Percentiles rank a stretch among this genome's conserved stretches.
Conservation (phyloP, 2,113 vertebrate species). For the Bagarius yarrelli region DNA sequence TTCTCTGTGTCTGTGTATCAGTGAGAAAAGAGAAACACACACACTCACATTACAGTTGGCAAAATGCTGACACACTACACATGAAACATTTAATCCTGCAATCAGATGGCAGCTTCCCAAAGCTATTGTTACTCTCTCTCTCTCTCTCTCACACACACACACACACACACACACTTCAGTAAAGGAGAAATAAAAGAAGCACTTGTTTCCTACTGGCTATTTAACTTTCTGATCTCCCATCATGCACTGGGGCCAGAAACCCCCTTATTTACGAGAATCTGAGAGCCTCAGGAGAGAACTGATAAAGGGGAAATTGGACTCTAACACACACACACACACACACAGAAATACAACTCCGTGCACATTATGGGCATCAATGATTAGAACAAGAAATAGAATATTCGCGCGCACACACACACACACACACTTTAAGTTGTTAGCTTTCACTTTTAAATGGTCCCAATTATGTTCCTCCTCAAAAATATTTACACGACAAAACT, state of each 20-base stretch:
- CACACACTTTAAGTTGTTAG: no score
- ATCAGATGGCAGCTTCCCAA: constrained; percentile 22
- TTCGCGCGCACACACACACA: neutral
- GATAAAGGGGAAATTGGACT: constrained; percentile 6
- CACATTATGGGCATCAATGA: neutral
- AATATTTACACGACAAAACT: neutral
- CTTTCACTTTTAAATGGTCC: neutral
- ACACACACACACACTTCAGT: constrained; percentile 12
- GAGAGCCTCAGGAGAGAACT: constrained; percentile 11
- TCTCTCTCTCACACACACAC: constrained; percentile 4
- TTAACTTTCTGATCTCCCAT: constrained; percentile 22
- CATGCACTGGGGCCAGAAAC: constrained; percentile 22
- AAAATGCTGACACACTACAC: neutral
- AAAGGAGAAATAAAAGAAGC: constrained; percentile 15
- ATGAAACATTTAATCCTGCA: constrained; percentile 33
- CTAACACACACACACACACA: neutral
- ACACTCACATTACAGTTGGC: neutral
- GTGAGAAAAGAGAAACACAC: neutral
- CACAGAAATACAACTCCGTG: neutral
- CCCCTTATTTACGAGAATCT: constrained; percentile 12
- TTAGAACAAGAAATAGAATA: neutral
- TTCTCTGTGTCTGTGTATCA: no score
- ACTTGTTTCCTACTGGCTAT: constrained; percentile 6
- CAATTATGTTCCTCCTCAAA: no score
- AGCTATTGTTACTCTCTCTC: neutral